Evolutionary conservation across 2,113 vertebrate species (phyloP), one percentile per base, ranked within the genome.

Genomic region (Oostethus manadensis): DNA sequence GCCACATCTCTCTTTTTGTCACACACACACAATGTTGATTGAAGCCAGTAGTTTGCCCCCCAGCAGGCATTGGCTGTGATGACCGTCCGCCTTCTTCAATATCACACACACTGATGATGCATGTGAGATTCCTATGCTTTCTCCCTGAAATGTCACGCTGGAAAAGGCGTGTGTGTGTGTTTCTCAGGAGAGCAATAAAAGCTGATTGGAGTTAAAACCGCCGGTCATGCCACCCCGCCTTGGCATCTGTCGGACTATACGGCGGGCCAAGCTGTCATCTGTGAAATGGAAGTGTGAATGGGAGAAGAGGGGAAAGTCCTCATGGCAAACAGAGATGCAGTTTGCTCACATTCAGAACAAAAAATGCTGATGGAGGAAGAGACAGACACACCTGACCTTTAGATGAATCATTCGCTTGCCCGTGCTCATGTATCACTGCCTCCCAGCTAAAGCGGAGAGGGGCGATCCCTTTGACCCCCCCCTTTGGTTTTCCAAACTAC

Each of bases 181-280:
- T 86, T 82, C 85, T 82, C 79, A 56, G 4, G 79, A 84, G 86
- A 83, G 85, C 79, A 79, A 86, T 88, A 81, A 86, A 84, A 77
- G 69, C 86, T 88, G 87, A 89, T 89, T 86, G 88, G 77, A 87
- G 85, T 83, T 88, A 86, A 89, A 88, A 84, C 81, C 82, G 82
- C 81, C 57, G 74, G 85, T 84, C 83, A 78, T 81, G 79, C 81
- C 76, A 72, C 62, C 66, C 73, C 81, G 73, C 84, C 87, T 78
- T 70, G 42, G 80, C 87, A 87, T 87, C 83, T 87, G 88, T 72
- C 82, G 85, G 82, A 88, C 87, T 82, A 84, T 75, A 40, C 53
- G 81, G 78, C 72, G 79, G 72, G 80, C 72, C 79, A 84, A 82
- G 78, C 83, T 84, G 83, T 87, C 87, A 86, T 84, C 87, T 87